Percentiles rank a stretch among this genome's conserved stretches.
Evolutionary conservation across 2,888 invertebrate genomes (phyloP).

Genomic region (Andrena flavipes): DNA sequence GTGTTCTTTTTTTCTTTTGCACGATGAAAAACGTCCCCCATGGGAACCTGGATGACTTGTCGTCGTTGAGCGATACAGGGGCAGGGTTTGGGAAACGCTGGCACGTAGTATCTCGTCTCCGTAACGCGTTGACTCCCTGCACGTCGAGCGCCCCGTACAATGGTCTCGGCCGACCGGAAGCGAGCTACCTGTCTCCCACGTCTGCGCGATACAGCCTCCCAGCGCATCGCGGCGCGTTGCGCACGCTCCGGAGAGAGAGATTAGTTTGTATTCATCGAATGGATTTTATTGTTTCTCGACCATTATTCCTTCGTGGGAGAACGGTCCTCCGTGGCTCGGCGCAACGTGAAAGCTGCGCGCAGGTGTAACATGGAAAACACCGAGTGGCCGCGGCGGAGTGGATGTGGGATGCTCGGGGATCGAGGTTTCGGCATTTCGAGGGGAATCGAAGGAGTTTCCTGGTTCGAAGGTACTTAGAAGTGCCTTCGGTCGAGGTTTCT

Average conservation of each 20-base stretch:
- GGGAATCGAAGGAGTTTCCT: background rate
- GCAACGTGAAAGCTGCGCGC: conserved; percentile 37
- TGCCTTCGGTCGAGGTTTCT: too few species aligned
- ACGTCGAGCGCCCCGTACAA: conserved; percentile 61
- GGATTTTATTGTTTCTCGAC: conserved; percentile 51
- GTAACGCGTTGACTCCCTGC: conserved; percentile 9
- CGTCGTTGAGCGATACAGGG: conserved; percentile 1
- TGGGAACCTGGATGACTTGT: conserved; percentile 17
- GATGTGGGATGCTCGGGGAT: background rate
- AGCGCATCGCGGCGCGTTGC: conserved; percentile 27
- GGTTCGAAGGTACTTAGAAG: too few species aligned
- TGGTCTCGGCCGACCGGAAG: conserved; percentile 77
- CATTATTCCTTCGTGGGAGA: conserved; percentile 22
- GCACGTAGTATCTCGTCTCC: conserved; percentile 7
- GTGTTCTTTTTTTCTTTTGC: background rate
- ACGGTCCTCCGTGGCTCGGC: background rate
- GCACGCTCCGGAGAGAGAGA: conserved; percentile 33
- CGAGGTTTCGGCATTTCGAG: background rate
- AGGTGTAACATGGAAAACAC: background rate
- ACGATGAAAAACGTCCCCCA: background rate
- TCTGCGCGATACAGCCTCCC: conserved; percentile 78
- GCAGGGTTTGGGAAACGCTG: conserved; percentile 13
- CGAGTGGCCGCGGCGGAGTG: background rate
- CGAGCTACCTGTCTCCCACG: conserved; percentile 83
- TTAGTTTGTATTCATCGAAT: conserved; percentile 57